Percentiles rank a stretch among this genome's conserved stretches.
Evolutionary conservation across 2,113 vertebrate species (phyloP).

Genomic region (Gymnorhina tibicen): DNA sequence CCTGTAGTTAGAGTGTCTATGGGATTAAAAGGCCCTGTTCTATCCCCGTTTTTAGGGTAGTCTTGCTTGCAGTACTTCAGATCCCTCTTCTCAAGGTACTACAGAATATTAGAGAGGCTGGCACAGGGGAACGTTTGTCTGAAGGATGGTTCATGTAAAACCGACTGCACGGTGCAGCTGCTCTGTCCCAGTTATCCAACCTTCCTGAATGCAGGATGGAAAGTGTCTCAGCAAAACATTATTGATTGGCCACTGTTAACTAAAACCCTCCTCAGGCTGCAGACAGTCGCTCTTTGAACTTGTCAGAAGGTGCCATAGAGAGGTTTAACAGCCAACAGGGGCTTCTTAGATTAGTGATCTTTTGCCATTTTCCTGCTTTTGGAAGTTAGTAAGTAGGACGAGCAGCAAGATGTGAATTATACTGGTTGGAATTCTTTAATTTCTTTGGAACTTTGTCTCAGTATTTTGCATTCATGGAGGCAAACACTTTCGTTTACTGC

Average conservation of each 20-base stretch:
- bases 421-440: background rate
- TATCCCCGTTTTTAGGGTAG: background rate
- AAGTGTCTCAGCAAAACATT: background rate
- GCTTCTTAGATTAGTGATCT: background rate
- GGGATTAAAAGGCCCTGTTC: background rate
- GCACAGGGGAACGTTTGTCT: background rate
- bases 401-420: background rate
- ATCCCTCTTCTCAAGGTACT: background rate
- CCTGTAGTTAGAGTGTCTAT: background rate
- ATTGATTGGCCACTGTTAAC: background rate
- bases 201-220: background rate
- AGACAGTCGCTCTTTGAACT: background rate
- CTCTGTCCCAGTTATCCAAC: background rate
- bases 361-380: background rate
- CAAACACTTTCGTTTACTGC: background rate
- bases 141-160: background rate
- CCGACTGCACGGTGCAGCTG: rapidly evolving
- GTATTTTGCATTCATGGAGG: background rate
- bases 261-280: background rate
- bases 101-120: background rate
- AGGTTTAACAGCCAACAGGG: background rate
- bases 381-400: background rate
- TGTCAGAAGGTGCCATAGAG: background rate
- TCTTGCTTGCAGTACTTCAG: background rate
- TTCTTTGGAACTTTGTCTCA: background rate